Conservation (phyloP, 2,797 vertebrate genomes). For the Pelobates cultripes region DNA sequence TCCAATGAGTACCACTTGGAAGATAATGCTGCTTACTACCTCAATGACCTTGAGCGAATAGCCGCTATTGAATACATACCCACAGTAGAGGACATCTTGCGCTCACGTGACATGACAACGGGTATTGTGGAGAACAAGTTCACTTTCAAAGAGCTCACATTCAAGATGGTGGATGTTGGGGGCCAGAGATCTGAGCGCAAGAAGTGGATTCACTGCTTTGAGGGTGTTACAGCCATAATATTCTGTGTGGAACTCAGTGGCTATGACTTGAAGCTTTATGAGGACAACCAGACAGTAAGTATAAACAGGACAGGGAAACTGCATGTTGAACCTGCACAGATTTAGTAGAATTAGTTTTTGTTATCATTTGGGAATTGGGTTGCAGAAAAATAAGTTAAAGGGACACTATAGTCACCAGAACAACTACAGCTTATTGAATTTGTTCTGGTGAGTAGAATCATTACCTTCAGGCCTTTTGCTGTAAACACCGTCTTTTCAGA, state of each 20-base stretch:
- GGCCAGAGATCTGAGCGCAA: slow-evolving; percentile 97
- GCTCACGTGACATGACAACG: slow-evolving; percentile 98
- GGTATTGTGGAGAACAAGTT: slow-evolving; percentile 99
- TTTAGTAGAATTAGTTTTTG: neutral
- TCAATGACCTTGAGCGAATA: slow-evolving; percentile 96
- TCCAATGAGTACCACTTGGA: slow-evolving; percentile 98
- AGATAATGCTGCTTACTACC: slow-evolving; percentile 99
- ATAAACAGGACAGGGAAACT: neutral
- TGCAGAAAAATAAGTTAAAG: neutral
- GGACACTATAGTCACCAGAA: too few relatives aligned
- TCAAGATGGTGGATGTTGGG: slow-evolving; percentile 99
- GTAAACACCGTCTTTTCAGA: too few relatives aligned
- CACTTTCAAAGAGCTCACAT: slow-evolving; percentile 99
- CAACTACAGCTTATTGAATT: too few relatives aligned
- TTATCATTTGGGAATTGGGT: neutral
- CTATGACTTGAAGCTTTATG: slow-evolving; percentile 97
- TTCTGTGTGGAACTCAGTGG: slow-evolving; percentile 99
- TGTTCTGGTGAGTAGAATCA: too few relatives aligned
- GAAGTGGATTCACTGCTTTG: slow-evolving; percentile 99
- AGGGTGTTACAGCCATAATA: slow-evolving; percentile 98
- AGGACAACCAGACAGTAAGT: slow-evolving; percentile 99
- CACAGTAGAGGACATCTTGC: slow-evolving; percentile 96
- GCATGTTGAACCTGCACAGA: neutral
- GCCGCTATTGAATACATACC: slow-evolving; percentile 92
- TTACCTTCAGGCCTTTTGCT: too few relatives aligned